phyloP scores from a whole-genome alignment of 2,113 vertebrate genomes.

The Sinocyclocheilus rhinocerous region DNA sequence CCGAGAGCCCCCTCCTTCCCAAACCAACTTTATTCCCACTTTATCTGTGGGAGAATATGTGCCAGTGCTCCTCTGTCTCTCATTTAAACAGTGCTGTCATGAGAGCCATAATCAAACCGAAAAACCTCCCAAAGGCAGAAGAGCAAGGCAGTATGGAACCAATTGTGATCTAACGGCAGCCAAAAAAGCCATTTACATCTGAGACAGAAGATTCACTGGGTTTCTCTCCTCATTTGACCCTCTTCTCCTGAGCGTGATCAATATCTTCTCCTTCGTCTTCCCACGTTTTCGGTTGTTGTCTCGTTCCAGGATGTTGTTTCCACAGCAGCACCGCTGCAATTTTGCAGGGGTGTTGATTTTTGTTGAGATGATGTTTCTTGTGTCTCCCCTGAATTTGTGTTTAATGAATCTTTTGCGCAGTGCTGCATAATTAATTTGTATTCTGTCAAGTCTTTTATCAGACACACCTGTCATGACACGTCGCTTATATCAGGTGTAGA shows the following conservation, averaged over 20 bases:
- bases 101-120: conserved; percentile 29
- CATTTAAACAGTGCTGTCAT: conserved; percentile 43
- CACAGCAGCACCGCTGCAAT: too few relatives aligned
- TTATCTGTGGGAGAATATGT: conserved; percentile 53
- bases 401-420: conserved; percentile 35
- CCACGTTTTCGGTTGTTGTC: neutral
- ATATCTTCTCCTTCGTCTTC: conserved; percentile 27
- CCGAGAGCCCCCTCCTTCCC: conserved; percentile 7
- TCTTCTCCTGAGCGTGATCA: conserved; percentile 21
- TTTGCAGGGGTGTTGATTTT: neutral
- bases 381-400: conserved; percentile 18
- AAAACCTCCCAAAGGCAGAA: conserved; percentile 44
- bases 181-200: conserved; percentile 69
- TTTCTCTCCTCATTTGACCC: conserved; percentile 50
- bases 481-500: conserved; percentile 25
- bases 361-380: conserved; percentile 8
- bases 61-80: conserved; percentile 46
- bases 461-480: conserved; percentile 14
- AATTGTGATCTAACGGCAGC: conserved; percentile 68
- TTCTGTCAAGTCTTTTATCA: conserved; percentile 38
- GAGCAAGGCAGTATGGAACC: conserved; percentile 64
- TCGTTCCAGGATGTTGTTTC: conserved; percentile 2
- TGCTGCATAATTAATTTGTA: conserved; percentile 33
- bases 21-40: conserved; percentile 50
- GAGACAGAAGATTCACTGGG: conserved; percentile 53